Evolutionary conservation across 2,113 vertebrate genomes (phyloP).

Genomic region (Paradoxurus hermaphroditus): DNA sequence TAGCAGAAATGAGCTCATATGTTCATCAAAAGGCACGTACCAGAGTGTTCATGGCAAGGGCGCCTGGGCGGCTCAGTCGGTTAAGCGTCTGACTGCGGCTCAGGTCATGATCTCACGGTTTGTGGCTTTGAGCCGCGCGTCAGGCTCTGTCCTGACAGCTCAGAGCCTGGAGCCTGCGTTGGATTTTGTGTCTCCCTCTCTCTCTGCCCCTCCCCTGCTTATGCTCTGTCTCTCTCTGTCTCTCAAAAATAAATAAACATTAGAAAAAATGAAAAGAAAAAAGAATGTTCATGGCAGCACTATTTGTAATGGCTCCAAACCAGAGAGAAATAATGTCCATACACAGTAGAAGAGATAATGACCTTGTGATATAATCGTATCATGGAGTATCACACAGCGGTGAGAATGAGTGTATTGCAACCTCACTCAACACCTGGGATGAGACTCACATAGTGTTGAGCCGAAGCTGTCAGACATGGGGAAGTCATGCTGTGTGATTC

Average conservation of each 20-base stretch:
- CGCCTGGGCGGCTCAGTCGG: too few relatives aligned
- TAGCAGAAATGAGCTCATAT: not conserved
- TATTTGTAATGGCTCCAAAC: not conserved
- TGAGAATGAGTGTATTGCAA: not conserved
- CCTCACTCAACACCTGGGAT: rapidly evolving
- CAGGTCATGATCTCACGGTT: too few relatives aligned
- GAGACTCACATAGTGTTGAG: not conserved
- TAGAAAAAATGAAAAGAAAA: too few relatives aligned
- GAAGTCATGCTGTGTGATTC: rapidly evolving
- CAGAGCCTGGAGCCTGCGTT: too few relatives aligned
- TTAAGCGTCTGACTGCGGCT: too few relatives aligned
- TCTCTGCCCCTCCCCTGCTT: too few relatives aligned
- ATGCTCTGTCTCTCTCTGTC: too few relatives aligned
- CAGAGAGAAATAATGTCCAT: not conserved
- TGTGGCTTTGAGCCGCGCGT: too few relatives aligned
- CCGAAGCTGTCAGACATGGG: not conserved
- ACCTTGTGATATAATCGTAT: rapidly evolving
- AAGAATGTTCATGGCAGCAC: not conserved
- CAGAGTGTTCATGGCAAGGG: not conserved
- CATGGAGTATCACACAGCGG: rapidly evolving
- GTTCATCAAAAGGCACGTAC: not conserved
- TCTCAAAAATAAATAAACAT: too few relatives aligned
- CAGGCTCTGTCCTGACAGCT: too few relatives aligned
- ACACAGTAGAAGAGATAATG: too few relatives aligned
- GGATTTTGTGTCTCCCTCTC: too few relatives aligned